These are phyloP conservation scores for Prinia subflava DNA, from an alignment of 2,113 vertebrate species.

Conservation along the genomic window DNA sequence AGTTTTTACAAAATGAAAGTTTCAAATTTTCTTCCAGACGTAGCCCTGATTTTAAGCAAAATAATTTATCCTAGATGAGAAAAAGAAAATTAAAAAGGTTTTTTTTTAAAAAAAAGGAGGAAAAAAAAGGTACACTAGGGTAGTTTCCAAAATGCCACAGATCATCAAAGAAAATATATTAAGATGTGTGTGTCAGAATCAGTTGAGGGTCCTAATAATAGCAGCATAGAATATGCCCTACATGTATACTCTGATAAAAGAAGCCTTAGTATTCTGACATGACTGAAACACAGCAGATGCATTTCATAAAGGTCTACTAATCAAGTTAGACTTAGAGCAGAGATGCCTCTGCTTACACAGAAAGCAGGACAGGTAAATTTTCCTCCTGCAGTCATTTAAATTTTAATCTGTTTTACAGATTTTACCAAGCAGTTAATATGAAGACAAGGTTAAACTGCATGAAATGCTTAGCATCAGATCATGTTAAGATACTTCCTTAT, in stretches of 20 bases:
- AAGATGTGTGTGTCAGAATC: background rate
- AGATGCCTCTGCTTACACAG: background rate
- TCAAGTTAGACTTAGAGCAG: background rate
- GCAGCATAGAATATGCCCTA: background rate
- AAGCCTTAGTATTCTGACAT: background rate
- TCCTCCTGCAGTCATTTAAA: background rate
- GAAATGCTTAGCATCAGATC: background rate
- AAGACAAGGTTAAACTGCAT: background rate
- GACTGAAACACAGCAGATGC: background rate
- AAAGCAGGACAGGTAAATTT: background rate
- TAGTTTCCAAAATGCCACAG: background rate
- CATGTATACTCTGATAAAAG: background rate
- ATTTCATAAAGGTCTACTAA: background rate
- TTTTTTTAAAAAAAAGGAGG: background rate
- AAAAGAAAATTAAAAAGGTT: background rate
- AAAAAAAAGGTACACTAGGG: background rate
- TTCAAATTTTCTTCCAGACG: background rate
- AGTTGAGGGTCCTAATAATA: background rate
- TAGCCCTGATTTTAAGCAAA: background rate
- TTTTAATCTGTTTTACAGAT: background rate
- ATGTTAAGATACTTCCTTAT: background rate
- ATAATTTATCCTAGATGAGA: background rate
- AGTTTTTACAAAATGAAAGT: background rate
- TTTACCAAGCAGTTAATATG: background rate
- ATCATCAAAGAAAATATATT: slow-evolving; percentile 15